Percentiles rank a stretch among this genome's conserved stretches.
phyloP scores from a whole-genome alignment of 2,113 vertebrate species.

The Machaerirhynchus nigripectus region DNA sequence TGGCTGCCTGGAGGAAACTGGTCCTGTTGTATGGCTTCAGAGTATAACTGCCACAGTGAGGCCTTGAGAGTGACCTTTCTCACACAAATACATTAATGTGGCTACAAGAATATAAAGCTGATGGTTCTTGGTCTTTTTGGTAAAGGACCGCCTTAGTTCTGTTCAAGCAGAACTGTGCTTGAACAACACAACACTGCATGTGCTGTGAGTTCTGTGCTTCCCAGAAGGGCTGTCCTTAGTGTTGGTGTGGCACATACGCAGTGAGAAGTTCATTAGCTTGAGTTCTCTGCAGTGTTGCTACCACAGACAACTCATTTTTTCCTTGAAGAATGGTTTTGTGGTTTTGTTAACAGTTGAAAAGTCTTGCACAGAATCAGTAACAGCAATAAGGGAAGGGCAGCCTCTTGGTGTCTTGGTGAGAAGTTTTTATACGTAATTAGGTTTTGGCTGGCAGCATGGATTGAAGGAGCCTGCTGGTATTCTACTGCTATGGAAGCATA shows the following conservation, averaged over 20 bases:
- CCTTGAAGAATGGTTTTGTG: background rate
- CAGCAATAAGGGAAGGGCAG: background rate
- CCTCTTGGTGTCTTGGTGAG: background rate
- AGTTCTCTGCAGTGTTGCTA: background rate
- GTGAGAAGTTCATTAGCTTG: background rate
- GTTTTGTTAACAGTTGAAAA: background rate
- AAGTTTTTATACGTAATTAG: background rate
- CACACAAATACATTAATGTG: background rate
- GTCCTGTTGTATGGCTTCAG: background rate
- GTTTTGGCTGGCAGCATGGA: background rate
- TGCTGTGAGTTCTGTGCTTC: background rate
- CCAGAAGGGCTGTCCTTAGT: background rate
- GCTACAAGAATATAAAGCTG: background rate
- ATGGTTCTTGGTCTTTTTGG: background rate
- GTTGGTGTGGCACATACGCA: background rate
- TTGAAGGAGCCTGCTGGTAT: background rate
- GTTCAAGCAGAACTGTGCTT: background rate
- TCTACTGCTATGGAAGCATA: background rate
- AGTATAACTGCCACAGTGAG: background rate
- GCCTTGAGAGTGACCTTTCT: background rate
- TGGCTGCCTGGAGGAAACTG: background rate
- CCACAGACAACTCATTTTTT: background rate
- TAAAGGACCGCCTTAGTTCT: background rate
- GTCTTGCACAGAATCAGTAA: background rate
- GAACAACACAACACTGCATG: too few species aligned